Conservation (phyloP, 1,140 invertebrate genomes). For the Glomeris maerens region DNA sequence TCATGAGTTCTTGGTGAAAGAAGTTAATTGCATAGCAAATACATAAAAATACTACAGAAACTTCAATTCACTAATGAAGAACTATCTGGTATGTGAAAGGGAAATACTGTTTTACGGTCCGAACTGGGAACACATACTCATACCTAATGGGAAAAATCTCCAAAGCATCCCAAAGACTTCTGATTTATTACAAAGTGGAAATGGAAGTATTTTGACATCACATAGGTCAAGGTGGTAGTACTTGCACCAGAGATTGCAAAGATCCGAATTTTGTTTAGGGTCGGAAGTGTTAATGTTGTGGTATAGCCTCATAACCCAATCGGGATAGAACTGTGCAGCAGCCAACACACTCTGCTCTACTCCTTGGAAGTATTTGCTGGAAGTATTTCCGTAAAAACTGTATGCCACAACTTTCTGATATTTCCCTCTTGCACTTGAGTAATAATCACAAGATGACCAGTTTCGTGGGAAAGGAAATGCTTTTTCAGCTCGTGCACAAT, state of each 20-base stretch:
- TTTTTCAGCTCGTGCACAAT: too few species aligned
- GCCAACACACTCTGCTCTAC: background rate
- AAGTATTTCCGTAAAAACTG: background rate
- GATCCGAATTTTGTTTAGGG: background rate
- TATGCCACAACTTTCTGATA: background rate
- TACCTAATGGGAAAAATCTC: conserved; percentile 3
- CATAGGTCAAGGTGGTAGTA: background rate
- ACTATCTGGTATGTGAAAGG: too few species aligned
- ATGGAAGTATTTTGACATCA: background rate
- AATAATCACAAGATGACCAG: background rate
- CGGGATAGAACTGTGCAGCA: conserved; percentile 12
- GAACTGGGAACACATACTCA: too few species aligned
- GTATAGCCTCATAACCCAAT: conserved; percentile 19
- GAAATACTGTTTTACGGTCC: too few species aligned
- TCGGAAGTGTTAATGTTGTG: conserved; percentile 7
- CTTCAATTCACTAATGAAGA: too few species aligned
- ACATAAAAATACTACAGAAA: too few species aligned
- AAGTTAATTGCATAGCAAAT: too few species aligned
- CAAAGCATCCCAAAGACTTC: background rate
- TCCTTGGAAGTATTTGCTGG: background rate
- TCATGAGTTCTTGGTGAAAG: too few species aligned
- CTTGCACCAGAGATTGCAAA: background rate
- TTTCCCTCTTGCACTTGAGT: background rate
- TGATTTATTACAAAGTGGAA: background rate
- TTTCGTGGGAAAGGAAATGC: too few species aligned